phyloP scores from a whole-genome alignment of 2,888 invertebrate species.

The Synergus itoensis region DNA sequence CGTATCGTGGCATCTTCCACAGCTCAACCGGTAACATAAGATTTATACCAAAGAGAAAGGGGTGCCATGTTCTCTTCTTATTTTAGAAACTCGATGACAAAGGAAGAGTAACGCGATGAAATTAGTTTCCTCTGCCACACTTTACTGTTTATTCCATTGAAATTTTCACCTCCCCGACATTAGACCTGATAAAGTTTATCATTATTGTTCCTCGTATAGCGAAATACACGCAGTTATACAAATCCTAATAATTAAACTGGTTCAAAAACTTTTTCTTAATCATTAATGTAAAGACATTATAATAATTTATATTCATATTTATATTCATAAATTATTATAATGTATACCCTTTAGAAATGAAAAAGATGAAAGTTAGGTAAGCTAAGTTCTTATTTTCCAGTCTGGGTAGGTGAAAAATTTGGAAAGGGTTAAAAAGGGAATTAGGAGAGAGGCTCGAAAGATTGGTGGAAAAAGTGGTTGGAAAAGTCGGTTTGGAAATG shows the following conservation, averaged over 20 bases:
- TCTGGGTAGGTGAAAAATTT: too few relatives aligned
- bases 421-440: too few relatives aligned
- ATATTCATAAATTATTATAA: too few relatives aligned
- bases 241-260: neutral
- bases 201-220: neutral
- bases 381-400: too few relatives aligned
- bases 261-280: too few relatives aligned
- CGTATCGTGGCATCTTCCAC: slow-evolving; percentile 74
- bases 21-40: slow-evolving; percentile 76
- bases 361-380: too few relatives aligned
- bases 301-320: too few relatives aligned
- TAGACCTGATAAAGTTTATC: slow-evolving; percentile 13
- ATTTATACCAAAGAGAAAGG: slow-evolving; percentile 71
- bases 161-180: neutral
- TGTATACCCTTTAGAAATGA: too few relatives aligned
- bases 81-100: slow-evolving; percentile 41
- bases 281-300: too few relatives aligned
- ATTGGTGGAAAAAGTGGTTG: too few relatives aligned
- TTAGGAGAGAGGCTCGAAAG: too few relatives aligned
- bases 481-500: too few relatives aligned
- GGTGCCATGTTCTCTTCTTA: slow-evolving; percentile 41
- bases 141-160: slow-evolving; percentile 32
- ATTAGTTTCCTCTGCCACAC: slow-evolving; percentile 38
- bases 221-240: neutral
- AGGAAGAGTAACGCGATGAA: slow-evolving; percentile 32